Evolutionary conservation across 2,888 invertebrate genomes (phyloP).

Genomic region (Andrena marginata): DNA sequence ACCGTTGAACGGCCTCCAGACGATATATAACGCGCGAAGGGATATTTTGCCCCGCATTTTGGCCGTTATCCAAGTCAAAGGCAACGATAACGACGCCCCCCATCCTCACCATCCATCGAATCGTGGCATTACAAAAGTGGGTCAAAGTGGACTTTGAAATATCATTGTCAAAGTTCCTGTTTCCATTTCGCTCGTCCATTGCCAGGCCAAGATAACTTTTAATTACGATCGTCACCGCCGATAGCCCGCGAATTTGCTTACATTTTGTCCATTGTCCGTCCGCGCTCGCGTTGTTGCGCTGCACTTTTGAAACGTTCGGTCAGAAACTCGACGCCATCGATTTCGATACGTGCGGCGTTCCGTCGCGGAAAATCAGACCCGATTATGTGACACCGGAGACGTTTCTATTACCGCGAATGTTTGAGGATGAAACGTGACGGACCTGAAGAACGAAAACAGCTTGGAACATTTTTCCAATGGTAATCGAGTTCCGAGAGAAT

Average conservation of each 20-base stretch:
- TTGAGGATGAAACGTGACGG: background rate
- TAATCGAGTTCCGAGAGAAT: background rate
- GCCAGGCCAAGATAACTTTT: conserved; percentile 41
- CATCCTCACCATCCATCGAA: conserved; percentile 19
- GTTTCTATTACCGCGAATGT: background rate
- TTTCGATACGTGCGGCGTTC: background rate
- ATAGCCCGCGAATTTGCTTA: conserved; percentile 26
- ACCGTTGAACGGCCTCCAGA: background rate
- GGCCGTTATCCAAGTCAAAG: conserved; percentile 59
- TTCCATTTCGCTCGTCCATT: conserved; percentile 13
- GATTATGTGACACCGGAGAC: conserved; percentile 23
- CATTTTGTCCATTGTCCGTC: background rate
- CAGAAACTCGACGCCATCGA: conserved; percentile 5
- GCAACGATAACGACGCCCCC: conserved; percentile 57
- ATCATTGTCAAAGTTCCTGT: conserved; percentile 44
- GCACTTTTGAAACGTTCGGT: background rate
- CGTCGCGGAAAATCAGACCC: background rate
- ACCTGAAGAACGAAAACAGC: background rate
- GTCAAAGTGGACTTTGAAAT: conserved; percentile 51
- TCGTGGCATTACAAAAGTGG: conserved; percentile 41
- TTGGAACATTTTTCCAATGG: background rate
- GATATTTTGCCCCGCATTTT: conserved; percentile 54
- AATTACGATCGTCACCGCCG: conserved; percentile 31
- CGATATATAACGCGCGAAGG: conserved; percentile 18
- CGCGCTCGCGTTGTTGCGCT: background rate